phyloP scores from a whole-genome alignment of 2,888 invertebrate species.

The Cheilosia soror region DNA sequence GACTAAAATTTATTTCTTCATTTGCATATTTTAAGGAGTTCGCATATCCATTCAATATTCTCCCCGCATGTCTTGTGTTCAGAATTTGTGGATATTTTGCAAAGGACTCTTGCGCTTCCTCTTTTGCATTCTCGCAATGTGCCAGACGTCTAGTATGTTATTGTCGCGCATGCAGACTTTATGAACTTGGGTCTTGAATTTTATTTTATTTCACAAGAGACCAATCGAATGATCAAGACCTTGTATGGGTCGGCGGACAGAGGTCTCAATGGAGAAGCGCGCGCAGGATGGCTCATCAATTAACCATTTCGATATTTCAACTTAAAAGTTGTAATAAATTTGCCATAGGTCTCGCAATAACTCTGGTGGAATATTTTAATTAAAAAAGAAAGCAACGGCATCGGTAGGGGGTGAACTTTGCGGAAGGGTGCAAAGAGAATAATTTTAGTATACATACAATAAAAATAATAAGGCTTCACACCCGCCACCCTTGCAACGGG shows the following conservation, averaged over 20 bases:
- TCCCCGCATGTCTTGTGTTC: conserved; percentile 76
- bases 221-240: conserved; percentile 64
- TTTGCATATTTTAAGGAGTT: conserved; percentile 84
- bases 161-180: conserved; percentile 51
- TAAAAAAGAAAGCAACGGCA: conserved; percentile 76
- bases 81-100: conserved; percentile 79
- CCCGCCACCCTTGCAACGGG: conserved; percentile 1
- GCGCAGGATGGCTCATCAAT: conserved; percentile 67
- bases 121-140: conserved; percentile 70
- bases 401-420: background rate
- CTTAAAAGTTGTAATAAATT: conserved; percentile 77
- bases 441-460: conserved; percentile 14
- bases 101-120: conserved; percentile 77
- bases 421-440: conserved; percentile 20
- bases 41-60: conserved; percentile 79
- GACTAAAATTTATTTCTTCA: conserved; percentile 84
- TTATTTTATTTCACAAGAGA: conserved; percentile 58
- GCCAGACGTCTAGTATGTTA: conserved; percentile 45
- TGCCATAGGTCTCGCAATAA: conserved; percentile 72
- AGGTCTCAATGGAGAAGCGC: conserved; percentile 28
- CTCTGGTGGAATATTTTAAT: conserved; percentile 81
- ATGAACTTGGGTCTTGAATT: conserved; percentile 61
- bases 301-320: conserved; percentile 71
- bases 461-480: conserved; percentile 36
- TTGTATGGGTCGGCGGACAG: conserved; percentile 40